phyloP scores from a whole-genome alignment of 2,113 vertebrate species.

The Eurystomus gularis region DNA sequence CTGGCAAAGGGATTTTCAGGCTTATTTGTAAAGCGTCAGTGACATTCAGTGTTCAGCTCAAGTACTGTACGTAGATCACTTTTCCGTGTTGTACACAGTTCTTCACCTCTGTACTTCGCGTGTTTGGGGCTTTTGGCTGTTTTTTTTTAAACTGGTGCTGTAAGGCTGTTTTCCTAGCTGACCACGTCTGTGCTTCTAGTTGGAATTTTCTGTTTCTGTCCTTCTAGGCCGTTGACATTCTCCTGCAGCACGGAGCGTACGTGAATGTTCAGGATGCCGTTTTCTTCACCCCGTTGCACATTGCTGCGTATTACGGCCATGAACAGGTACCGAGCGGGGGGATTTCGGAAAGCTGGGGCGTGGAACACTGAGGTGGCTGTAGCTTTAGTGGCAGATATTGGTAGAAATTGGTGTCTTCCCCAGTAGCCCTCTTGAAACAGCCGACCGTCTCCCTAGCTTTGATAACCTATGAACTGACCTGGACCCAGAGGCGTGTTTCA shows the following conservation, averaged over 20 bases:
- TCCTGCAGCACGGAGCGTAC: constrained; percentile 88
- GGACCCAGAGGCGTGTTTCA: neutral
- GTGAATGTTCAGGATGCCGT: constrained; percentile 92
- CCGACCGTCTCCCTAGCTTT: neutral
- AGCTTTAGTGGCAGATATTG: neutral
- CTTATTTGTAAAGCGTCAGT: constrained; percentile 22
- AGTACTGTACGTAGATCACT: neutral
- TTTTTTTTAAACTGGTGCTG: neutral
- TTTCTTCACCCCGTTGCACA: constrained; percentile 91
- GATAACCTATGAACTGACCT: neutral
- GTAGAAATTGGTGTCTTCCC: neutral
- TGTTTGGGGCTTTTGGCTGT: neutral
- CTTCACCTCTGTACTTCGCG: neutral
- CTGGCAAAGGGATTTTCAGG: neutral
- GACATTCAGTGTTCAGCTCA: constrained; percentile 14
- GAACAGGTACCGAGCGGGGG: constrained; percentile 77
- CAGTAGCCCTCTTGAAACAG: neutral
- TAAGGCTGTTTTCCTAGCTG: neutral
- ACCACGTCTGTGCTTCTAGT: neutral
- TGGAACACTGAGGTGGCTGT: accelerated
- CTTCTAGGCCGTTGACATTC: constrained; percentile 83
- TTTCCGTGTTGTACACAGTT: neutral
- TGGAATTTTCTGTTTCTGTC: neutral
- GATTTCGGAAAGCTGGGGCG: neutral
- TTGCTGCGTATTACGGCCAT: constrained; percentile 84